Conservation (phyloP, 2,113 vertebrate genomes). For the Rhodinocichla rosea region DNA sequence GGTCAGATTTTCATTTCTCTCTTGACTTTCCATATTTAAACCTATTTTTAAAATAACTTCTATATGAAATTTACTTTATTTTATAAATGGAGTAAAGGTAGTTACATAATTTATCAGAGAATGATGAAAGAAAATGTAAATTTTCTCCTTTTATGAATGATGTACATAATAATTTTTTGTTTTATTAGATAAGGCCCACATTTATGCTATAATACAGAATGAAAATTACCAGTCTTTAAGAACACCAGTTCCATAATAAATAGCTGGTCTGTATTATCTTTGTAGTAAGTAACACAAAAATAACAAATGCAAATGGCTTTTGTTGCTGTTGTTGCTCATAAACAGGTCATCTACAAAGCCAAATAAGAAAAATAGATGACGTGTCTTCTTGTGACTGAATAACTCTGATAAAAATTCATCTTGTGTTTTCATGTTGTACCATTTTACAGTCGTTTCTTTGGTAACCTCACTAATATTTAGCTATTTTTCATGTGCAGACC, state of each 20-base stretch:
- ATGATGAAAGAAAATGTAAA: not conserved
- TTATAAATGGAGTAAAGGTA: not conserved
- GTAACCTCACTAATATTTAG: not conserved
- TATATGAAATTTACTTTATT: not conserved
- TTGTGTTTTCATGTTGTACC: not conserved
- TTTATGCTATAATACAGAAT: not conserved
- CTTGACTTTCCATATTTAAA: not conserved
- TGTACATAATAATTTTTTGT: not conserved
- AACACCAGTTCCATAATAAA: not conserved
- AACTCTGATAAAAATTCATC: not conserved
- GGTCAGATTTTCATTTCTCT: not conserved
- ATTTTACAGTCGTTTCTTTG: not conserved
- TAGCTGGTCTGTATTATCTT: not conserved
- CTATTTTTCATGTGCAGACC: not conserved
- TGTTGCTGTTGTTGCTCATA: not conserved
- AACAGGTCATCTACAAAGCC: not conserved
- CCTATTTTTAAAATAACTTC: not conserved
- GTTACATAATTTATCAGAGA: not conserved
- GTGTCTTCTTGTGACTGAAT: not conserved
- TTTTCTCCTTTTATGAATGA: not conserved
- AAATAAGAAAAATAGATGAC: not conserved
- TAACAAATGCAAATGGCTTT: not conserved
- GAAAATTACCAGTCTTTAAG: not conserved
- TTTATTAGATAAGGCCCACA: not conserved
- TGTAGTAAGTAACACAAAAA: not conserved